Conservation (phyloP, 1,140 invertebrate genomes). For the Pogonus chalceus region DNA sequence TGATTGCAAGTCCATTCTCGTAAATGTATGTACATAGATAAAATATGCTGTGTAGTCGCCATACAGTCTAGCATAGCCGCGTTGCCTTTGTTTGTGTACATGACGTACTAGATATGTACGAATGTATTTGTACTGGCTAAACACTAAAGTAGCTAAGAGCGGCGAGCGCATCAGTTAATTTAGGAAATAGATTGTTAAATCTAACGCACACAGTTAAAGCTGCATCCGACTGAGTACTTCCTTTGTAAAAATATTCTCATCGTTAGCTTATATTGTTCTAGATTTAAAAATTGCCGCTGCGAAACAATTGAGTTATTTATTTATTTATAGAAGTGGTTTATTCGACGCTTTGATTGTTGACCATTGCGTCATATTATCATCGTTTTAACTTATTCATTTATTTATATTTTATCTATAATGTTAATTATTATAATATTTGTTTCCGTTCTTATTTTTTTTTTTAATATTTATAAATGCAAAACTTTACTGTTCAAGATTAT, state of each 20-base stretch:
- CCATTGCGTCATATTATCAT: background rate
- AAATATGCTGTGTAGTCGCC: no score
- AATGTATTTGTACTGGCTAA: conserved; percentile 4
- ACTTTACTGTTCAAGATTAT: background rate
- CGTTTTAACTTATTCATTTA: background rate
- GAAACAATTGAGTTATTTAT: conserved; percentile 23
- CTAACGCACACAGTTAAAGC: conserved; percentile 34
- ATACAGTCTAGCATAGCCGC: no score
- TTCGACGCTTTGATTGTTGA: background rate
- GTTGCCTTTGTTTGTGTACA: no score
- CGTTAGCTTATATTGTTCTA: conserved; percentile 36
- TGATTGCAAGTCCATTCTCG: no score
- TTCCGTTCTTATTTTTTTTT: background rate
- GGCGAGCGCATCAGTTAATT: conserved; percentile 28
- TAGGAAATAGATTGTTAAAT: conserved; percentile 39
- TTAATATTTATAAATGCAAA: background rate
- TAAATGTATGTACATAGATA: no score
- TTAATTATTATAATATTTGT: background rate
- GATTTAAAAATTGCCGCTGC: conserved; percentile 33
- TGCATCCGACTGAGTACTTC: conserved; percentile 36
- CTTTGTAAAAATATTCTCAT: conserved; percentile 35
- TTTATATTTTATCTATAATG: background rate
- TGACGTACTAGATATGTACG: no score
- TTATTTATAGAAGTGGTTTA: conserved; percentile 7
- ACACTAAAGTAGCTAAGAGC: conserved; percentile 27